These are phyloP conservation scores for Agelas oroides DNA, from an alignment of 37 sponge, comb jelly and placozoan genomes.

Conservation along the genomic window DNA sequence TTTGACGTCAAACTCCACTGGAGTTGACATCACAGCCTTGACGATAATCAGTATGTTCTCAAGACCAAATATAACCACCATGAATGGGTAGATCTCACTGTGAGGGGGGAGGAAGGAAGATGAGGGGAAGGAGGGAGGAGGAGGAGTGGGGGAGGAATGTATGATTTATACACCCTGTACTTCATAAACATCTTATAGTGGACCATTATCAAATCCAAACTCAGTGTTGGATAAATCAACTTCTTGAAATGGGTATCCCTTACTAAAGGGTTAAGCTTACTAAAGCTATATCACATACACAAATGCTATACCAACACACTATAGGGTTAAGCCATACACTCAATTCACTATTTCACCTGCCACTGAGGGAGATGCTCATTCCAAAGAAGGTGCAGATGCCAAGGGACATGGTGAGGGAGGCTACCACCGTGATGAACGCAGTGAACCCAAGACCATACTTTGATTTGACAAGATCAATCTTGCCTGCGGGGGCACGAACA, in stretches of 20 bases:
- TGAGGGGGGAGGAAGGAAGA: neutral
- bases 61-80: constrained; percentile 91
- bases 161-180: neutral
- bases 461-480: constrained; percentile 94
- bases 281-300: too few species aligned
- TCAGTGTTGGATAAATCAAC: too few species aligned
- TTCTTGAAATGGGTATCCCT: too few species aligned
- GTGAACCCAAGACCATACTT: constrained; percentile 88
- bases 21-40: constrained; percentile 94
- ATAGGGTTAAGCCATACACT: too few species aligned
- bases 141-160: too few species aligned
- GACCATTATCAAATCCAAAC: neutral
- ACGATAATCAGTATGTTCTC: constrained; percentile 95
- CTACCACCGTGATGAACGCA: constrained; percentile 81
- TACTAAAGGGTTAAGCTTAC: too few species aligned
- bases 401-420: constrained; percentile 93
- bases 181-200: neutral
- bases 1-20: constrained; percentile 75
- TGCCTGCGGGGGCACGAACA: too few species aligned
- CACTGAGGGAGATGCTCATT: constrained; percentile 80
- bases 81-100: constrained; percentile 96
- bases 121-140: neutral
- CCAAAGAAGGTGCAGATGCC: constrained; percentile 96
- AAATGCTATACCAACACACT: too few species aligned
- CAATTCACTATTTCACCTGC: constrained; percentile 76